These are phyloP conservation scores for Platyrinchus mystaceus DNA, from an alignment of 2,797 vertebrate genomes.

Conservation along the genomic window DNA sequence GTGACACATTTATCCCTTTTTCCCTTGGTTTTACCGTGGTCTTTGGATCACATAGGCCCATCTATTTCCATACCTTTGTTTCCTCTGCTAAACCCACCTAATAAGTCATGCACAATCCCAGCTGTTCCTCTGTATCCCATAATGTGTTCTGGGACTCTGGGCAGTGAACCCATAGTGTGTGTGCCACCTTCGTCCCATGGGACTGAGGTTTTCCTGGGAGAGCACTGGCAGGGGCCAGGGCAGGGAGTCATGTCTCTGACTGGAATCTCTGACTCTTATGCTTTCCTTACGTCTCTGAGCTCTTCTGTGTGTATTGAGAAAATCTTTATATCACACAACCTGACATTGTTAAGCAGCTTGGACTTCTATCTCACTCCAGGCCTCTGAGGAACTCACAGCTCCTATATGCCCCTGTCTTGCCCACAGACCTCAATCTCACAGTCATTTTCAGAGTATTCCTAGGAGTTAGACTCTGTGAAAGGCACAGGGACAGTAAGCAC, in stretches of 20 bases:
- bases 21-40: not conserved
- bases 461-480: not conserved
- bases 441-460: not conserved
- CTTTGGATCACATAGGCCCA: fast-evolving
- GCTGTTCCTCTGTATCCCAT: not conserved
- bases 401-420: not conserved
- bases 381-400: not conserved
- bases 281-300: not conserved
- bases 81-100: fast-evolving
- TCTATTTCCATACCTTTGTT: not conserved
- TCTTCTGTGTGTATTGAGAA: not conserved
- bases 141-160: fast-evolving
- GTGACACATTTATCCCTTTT: not conserved
- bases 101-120: fast-evolving
- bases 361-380: not conserved
- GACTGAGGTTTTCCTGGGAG: no score
- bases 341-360: not conserved
- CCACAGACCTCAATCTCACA: not conserved
- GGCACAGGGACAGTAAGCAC: not conserved
- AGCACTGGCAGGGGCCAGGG: not conserved
- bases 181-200: not conserved
- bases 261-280: not conserved
- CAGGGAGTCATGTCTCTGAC: fast-evolving
- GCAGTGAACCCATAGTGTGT: fast-evolving
- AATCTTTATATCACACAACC: not conserved